Percentiles rank a stretch among this genome's conserved stretches.
phyloP scores from a whole-genome alignment of 2,797 vertebrate species.

The Macropodus opercularis region DNA sequence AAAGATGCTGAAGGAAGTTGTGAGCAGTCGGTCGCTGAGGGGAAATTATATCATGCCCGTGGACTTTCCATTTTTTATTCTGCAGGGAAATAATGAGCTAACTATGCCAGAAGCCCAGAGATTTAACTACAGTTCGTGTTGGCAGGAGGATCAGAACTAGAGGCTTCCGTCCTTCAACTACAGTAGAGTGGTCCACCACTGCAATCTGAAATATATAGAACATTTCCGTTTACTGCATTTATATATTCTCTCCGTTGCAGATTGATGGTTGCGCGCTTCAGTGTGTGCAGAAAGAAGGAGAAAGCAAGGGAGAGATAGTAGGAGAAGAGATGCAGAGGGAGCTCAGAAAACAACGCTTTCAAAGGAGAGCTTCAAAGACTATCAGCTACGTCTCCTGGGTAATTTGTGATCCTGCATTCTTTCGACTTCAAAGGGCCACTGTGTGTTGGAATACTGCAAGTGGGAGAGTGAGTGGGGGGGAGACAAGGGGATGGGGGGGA shows the following conservation, averaged over 20 bases:
- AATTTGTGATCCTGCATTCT: conserved; percentile 94
- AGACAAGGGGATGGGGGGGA: conserved; percentile 61
- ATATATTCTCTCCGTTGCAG: conserved; percentile 49
- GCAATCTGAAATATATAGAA: conserved; percentile 17
- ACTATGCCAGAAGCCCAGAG: conserved; percentile 20
- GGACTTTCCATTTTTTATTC: conserved; percentile 53
- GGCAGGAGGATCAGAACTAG: conserved; percentile 40
- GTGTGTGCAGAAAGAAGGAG: conserved; percentile 60
- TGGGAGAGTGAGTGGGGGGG: conserved; percentile 65
- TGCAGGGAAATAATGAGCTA: conserved; percentile 15
- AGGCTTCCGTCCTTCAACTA: conserved; percentile 2
- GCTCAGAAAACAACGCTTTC: conserved; percentile 88
- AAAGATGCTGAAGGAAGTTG: conserved; percentile 42
- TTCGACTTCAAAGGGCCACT: conserved; percentile 93
- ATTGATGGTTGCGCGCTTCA: conserved; percentile 58
- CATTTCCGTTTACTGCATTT: not conserved
- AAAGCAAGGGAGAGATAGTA: conserved; percentile 56
- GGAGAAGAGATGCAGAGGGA: conserved; percentile 72
- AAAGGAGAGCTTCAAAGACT: conserved; percentile 99
- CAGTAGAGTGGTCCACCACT: not conserved
- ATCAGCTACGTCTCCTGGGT: conserved; percentile 93
- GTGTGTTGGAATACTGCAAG: conserved; percentile 84
- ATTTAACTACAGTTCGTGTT: conserved; percentile 25
- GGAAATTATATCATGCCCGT: conserved; percentile 43
- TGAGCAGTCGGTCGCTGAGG: conserved; percentile 36